A percentile compares a stretch with the other conserved stretches of the same genome.
These are phyloP conservation scores for Megamerina dolium DNA, from an alignment of 2,888 invertebrate genomes.

Conservation along the genomic window DNA sequence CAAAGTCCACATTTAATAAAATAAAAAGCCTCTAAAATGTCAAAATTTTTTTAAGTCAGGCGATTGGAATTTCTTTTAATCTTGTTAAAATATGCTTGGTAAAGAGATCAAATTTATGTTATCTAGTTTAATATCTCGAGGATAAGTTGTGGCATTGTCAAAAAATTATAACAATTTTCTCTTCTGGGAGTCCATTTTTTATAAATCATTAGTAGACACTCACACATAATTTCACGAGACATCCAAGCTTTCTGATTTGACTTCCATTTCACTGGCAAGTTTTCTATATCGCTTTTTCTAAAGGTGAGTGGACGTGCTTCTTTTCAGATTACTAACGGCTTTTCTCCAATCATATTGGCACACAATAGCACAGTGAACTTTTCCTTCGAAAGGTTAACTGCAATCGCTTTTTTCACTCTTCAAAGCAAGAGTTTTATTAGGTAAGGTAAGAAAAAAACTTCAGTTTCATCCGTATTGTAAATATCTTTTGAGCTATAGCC, in stretches of 20 bases:
- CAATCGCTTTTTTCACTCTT: too few relatives aligned
- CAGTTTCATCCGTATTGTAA: constrained; percentile 26
- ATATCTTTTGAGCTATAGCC: constrained; percentile 12
- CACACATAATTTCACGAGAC: constrained; percentile 24
- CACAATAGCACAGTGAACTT: constrained; percentile 27
- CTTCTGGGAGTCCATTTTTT: constrained; percentile 9
- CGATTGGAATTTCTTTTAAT: too few relatives aligned
- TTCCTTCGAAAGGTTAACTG: constrained; percentile 30
- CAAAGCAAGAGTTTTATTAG: constrained; percentile 30
- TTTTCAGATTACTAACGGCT: constrained; percentile 23
- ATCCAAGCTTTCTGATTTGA: constrained; percentile 25
- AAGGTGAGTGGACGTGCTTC: constrained; percentile 15
- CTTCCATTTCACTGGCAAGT: constrained; percentile 20
- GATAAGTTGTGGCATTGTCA: constrained; percentile 15
- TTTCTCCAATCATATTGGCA: constrained; percentile 25
- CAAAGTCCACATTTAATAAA: too few relatives aligned
- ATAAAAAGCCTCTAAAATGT: constrained; percentile 14
- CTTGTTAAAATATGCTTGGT: too few relatives aligned
- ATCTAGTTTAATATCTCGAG: constrained; percentile 8
- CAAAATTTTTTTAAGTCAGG: constrained; percentile 9
- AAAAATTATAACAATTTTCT: constrained; percentile 15
- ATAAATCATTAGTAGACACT: constrained; percentile 15
- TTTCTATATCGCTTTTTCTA: constrained; percentile 11
- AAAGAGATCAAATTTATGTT: constrained; percentile 10
- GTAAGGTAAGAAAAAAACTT: constrained; percentile 29